phyloP scores from a whole-genome alignment of 2,797 vertebrate genomes.

The Myotis planiceps region DNA sequence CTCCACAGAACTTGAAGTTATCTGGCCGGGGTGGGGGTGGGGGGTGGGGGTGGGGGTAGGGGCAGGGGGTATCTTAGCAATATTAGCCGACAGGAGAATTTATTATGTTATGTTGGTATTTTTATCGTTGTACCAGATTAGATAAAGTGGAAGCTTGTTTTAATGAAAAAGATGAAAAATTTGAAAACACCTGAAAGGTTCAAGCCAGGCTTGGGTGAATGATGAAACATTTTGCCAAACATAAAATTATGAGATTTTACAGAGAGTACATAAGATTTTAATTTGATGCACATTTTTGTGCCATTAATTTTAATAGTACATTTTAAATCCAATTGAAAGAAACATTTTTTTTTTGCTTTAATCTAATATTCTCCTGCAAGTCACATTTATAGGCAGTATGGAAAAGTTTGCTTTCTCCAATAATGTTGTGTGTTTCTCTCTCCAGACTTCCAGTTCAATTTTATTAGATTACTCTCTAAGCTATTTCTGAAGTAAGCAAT shows the following conservation, averaged over 20 bases:
- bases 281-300: background rate
- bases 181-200: constrained; percentile 4
- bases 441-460: constrained; percentile 23
- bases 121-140: background rate
- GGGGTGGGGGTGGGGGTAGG: no score
- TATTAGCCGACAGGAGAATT: constrained; percentile 22
- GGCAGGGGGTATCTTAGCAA: background rate
- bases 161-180: background rate
- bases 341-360: background rate
- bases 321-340: constrained; percentile 16
- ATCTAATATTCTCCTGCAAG: background rate
- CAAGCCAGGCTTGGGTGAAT: background rate
- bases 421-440: background rate
- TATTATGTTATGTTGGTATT: constrained; percentile 7
- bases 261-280: constrained; percentile 23
- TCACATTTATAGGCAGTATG: background rate
- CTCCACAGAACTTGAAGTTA: background rate
- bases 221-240: background rate
- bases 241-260: background rate
- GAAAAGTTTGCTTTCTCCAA: background rate
- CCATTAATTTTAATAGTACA: constrained; percentile 25
- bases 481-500: constrained; percentile 29
- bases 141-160: background rate
- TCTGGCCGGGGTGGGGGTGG: background rate
- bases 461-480: background rate